These are phyloP conservation scores for Hypsopygia costalis DNA, from an alignment of 2,888 invertebrate species.

Conservation along the genomic window DNA sequence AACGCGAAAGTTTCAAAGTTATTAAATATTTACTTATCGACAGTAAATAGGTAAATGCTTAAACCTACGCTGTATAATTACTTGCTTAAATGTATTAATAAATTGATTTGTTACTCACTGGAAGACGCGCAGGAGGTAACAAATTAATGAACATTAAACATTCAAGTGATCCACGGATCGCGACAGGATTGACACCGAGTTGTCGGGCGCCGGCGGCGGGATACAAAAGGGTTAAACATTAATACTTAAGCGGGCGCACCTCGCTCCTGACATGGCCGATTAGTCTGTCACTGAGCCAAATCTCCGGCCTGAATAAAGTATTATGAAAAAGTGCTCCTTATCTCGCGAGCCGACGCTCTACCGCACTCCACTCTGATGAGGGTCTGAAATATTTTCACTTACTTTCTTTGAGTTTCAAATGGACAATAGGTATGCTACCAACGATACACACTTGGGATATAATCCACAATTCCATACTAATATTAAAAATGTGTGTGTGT, in stretches of 20 bases:
- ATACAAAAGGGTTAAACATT: constrained; percentile 74
- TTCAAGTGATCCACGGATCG: constrained; percentile 49
- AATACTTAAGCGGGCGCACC: constrained; percentile 70
- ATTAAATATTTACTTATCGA: too few species aligned
- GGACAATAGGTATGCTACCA: not conserved
- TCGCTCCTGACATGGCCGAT: constrained; percentile 69
- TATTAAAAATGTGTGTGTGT: too few species aligned
- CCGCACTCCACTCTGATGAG: constrained; percentile 62
- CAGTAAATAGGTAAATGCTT: too few species aligned
- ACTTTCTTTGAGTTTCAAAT: constrained; percentile 15
- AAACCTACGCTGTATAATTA: too few species aligned
- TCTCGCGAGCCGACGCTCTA: constrained; percentile 43
- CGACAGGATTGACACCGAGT: constrained; percentile 63
- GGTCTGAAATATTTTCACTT: constrained; percentile 48
- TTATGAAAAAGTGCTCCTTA: constrained; percentile 77
- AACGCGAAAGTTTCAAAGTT: too few species aligned
- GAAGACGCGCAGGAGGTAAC: constrained; percentile 31
- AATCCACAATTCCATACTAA: too few species aligned
- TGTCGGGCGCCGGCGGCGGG: constrained; percentile 54
- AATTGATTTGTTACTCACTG: not conserved
- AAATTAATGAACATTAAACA: constrained; percentile 76
- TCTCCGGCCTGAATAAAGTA: constrained; percentile 75
- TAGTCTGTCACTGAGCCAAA: constrained; percentile 73
- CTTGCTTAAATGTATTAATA: not conserved
- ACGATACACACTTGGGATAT: not conserved